Evolutionary conservation across 1,140 invertebrate species (phyloP), one percentile per base, ranked within the genome.

Genomic region (Gryon sp.): DNA sequence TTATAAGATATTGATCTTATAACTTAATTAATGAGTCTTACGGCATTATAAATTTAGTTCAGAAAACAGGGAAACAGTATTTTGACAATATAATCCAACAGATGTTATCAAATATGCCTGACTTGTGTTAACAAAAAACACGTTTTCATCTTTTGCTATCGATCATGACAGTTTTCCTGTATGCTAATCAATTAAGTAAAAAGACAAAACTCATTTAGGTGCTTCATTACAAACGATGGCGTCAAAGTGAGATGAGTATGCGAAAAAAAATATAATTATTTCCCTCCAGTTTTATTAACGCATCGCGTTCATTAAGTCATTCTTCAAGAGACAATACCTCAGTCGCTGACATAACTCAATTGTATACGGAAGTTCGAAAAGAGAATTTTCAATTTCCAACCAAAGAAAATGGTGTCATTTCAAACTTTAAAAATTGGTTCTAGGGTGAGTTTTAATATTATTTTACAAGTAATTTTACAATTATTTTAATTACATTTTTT

Each of bases 181-280:
- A 73, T 73, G 48, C 34, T 72, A 78, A 78, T 73, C 26, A 65
- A 69, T 55, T 38, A 3, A 63, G 9, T 41, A 22, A 28, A 66
- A 72, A 62, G 38, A 53, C 34, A 76, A n/a, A n/a, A n/a, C 1
- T 59, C 38, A 26, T 52, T 40, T 5, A 9, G 2, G 4, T 34
- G 40, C 28, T 48, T 2, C 46, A 63, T 53, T 78, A 62, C 2
- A 22, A 3, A 63, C 48, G 57, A 36, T 77, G 57, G 53, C 62
- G 68, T 76, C 45, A 70, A 65, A 76, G 40, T 45, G 41, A 70
- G 36, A 78, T 78, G 75, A 72, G 52, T 68, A 45, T 73, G 75
- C 68, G 50, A 68, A 78, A 77, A 72, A 63, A 55, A n/a, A n/a
- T n/a, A n/a, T 48, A 69, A 69, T 77, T 46, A 5, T 62, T 78